These are phyloP conservation scores for Epinephelus fuscoguttatus DNA, from an alignment of 2,113 vertebrate species.

Conservation along the genomic window DNA sequence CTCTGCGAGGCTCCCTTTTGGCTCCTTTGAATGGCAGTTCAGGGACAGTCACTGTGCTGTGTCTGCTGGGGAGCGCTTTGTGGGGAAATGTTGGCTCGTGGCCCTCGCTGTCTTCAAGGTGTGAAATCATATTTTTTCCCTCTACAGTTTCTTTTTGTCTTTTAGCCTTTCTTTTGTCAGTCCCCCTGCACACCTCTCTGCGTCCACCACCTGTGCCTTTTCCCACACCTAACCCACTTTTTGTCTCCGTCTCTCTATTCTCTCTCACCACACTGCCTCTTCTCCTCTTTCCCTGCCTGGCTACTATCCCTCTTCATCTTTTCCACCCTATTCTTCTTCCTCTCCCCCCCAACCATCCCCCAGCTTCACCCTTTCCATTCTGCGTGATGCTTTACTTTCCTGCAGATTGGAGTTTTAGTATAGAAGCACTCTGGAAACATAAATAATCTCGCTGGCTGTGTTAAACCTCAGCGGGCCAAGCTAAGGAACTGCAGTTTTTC, in stretches of 20 bases:
- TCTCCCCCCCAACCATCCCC: not conserved
- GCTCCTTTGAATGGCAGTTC: slow-evolving; percentile 47
- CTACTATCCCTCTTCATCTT: slow-evolving; percentile 55
- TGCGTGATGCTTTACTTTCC: slow-evolving; percentile 29
- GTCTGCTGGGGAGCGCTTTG: slow-evolving; percentile 48
- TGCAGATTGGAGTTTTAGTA: slow-evolving; percentile 45
- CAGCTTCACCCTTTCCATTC: slow-evolving; percentile 48
- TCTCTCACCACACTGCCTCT: slow-evolving; percentile 47
- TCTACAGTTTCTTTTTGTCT: slow-evolving; percentile 21
- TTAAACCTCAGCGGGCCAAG: slow-evolving; percentile 36
- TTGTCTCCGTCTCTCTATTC: slow-evolving; percentile 55
- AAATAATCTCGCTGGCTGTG: slow-evolving; percentile 55
- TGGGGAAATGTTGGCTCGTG: slow-evolving; percentile 43
- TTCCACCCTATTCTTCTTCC: slow-evolving; percentile 33
- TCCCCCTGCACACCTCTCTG: slow-evolving; percentile 4
- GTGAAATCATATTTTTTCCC: slow-evolving; percentile 37
- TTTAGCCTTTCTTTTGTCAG: slow-evolving; percentile 21
- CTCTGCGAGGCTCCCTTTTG: slow-evolving; percentile 32
- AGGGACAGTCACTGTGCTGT: slow-evolving; percentile 57
- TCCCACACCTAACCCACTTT: slow-evolving; percentile 59
- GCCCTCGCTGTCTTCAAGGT: slow-evolving; percentile 14
- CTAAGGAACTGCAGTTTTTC: slow-evolving; percentile 23
- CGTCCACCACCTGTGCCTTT: slow-evolving; percentile 46
- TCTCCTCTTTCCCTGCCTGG: slow-evolving; percentile 68
- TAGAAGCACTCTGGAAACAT: slow-evolving; percentile 54